phyloP scores from a whole-genome alignment of 2,888 invertebrate genomes.

The Rhamnusium bicolor region DNA sequence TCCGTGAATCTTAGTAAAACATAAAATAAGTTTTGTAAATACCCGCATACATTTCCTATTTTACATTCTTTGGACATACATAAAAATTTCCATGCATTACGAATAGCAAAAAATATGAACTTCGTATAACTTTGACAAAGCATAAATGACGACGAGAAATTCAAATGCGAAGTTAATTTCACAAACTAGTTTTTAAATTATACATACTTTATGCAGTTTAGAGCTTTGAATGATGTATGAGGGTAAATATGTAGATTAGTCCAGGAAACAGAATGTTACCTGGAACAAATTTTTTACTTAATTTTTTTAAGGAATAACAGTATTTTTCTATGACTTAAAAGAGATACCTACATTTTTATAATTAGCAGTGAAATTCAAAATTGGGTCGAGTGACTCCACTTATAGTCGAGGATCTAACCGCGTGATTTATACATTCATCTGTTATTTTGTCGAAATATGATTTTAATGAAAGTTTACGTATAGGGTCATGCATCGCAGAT shows the following conservation, averaged over 20 bases:
- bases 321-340: too few species aligned
- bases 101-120: not conserved
- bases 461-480: too few species aligned
- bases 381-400: too few species aligned
- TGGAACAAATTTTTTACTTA: not conserved
- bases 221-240: not conserved
- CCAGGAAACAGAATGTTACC: not conserved
- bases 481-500: too few species aligned
- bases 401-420: too few species aligned
- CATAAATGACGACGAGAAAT: not conserved
- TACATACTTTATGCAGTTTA: not conserved
- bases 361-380: too few species aligned
- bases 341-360: too few species aligned
- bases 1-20: not conserved
- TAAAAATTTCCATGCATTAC: constrained; percentile 4
- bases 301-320: not conserved
- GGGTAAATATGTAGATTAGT: not conserved
- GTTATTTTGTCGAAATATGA: too few species aligned
- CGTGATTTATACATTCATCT: too few species aligned
- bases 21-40: not conserved
- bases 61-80: not conserved
- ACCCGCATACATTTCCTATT: not conserved
- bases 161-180: not conserved
- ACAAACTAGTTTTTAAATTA: not conserved
- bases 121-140: not conserved